phyloP scores from a whole-genome alignment of 2,113 vertebrate genomes.

The Opisthocomus hoazin region DNA sequence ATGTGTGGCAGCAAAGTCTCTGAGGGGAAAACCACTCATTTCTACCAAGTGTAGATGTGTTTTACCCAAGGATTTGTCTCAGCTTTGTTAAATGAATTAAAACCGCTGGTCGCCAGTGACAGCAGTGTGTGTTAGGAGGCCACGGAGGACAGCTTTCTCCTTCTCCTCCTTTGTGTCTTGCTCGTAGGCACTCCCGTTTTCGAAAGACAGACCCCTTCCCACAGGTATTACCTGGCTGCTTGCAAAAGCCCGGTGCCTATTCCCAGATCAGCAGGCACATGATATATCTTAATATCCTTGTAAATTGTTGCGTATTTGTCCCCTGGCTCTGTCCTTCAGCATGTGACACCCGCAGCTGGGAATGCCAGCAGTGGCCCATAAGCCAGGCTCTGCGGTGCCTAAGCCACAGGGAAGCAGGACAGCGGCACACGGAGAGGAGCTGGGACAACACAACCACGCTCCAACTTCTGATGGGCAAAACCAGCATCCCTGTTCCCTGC shows the following conservation, averaged over 20 bases:
- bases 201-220: neutral
- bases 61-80: neutral
- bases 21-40: neutral
- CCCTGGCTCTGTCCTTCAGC: neutral
- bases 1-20: neutral
- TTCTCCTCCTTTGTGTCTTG: neutral
- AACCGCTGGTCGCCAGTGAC: neutral
- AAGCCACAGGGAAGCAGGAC: neutral
- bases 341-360: accelerated
- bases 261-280: neutral
- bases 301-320: neutral
- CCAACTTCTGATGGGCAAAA: neutral
- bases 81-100: neutral
- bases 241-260: neutral
- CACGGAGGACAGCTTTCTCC: neutral
- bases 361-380: accelerated
- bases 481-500: accelerated
- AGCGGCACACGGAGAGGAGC: neutral
- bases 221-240: neutral
- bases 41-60: neutral
- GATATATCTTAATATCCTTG: too few relatives aligned
- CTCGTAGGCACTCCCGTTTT: neutral
- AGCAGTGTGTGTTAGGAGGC: neutral
- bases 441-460: neutral
- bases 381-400: neutral